A percentile compares a stretch with the other conserved stretches of the same genome.
Evolutionary conservation across 2,113 vertebrate species (phyloP).

Genomic region (Gorsachius goisagi): DNA sequence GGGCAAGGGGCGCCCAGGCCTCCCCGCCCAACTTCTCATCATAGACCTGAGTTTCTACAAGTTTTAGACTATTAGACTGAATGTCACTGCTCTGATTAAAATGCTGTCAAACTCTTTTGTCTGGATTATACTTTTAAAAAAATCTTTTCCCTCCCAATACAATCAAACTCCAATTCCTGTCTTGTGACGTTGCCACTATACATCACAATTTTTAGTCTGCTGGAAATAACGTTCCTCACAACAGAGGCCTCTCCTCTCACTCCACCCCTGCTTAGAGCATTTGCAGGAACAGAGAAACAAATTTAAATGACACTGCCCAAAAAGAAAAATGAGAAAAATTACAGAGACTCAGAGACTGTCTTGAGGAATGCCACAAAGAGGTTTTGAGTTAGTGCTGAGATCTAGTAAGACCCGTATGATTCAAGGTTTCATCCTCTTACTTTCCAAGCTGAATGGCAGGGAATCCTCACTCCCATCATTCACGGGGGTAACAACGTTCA

Average conservation of each 20-base stretch:
- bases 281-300: constrained; percentile 35
- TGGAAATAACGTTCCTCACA: constrained; percentile 15
- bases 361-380: background rate
- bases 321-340: constrained; percentile 7
- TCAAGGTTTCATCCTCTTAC: constrained; percentile 73
- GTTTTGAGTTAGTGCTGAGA: background rate
- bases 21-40: background rate
- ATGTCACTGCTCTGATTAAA: background rate
- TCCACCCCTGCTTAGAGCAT: constrained; percentile 6
- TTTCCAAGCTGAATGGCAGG: constrained; percentile 90
- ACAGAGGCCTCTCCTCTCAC: constrained; percentile 6
- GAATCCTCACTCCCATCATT: constrained; percentile 84
- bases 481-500: constrained; percentile 89
- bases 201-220: background rate
- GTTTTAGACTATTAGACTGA: background rate
- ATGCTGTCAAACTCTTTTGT: background rate
- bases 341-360: background rate
- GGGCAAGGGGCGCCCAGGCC: background rate
- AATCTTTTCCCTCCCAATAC: background rate
- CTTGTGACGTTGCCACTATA: background rate
- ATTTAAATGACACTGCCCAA: background rate
- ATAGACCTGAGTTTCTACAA: background rate
- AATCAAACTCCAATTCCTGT: background rate
- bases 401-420: background rate
- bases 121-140: background rate